Percentiles rank a stretch among this genome's conserved stretches.
Evolutionary conservation across 2,888 invertebrate species (phyloP).

Genomic region (Zygaena filipendulae): DNA sequence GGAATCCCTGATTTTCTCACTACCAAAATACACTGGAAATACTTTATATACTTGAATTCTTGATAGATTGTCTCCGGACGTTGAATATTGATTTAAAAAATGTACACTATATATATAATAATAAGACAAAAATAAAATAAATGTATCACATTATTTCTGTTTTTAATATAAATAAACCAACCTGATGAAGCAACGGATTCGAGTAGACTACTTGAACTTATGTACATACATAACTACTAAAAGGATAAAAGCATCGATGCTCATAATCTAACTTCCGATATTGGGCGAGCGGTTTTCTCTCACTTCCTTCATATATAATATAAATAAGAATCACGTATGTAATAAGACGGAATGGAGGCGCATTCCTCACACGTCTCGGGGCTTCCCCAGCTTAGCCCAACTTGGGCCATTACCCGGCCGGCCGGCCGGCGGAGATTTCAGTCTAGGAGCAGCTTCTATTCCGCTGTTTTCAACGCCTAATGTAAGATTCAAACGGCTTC

Average conservation of each 20-base stretch:
- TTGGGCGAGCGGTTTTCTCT: constrained; percentile 34
- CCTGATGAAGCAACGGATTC: too few species aligned
- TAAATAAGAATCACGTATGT: constrained; percentile 69
- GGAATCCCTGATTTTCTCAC: constrained; percentile 32
- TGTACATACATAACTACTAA: too few species aligned
- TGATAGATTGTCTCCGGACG: constrained; percentile 46
- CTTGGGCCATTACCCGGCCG: constrained; percentile 50
- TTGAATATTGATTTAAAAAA: constrained; percentile 39
- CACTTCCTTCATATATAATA: constrained; percentile 44
- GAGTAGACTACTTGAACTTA: too few species aligned
- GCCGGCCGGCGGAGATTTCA: constrained; percentile 31
- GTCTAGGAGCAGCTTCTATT: constrained; percentile 25
- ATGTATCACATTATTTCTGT: too few species aligned
- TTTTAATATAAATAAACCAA: too few species aligned
- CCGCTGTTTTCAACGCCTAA: constrained; percentile 17
- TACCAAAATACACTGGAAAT: constrained; percentile 39
- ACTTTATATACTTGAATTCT: constrained; percentile 35
- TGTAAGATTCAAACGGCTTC: constrained; percentile 20
- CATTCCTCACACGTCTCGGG: constrained; percentile 59
- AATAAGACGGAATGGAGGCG: constrained; percentile 46
- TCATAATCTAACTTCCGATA: constrained; percentile 50
- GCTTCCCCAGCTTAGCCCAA: constrained; percentile 50
- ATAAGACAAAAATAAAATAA: too few species aligned
- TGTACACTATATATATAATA: too few species aligned
- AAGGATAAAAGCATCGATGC: constrained; percentile 30